phyloP scores from a whole-genome alignment of 2,888 invertebrate species.

The Agelastica alni region DNA sequence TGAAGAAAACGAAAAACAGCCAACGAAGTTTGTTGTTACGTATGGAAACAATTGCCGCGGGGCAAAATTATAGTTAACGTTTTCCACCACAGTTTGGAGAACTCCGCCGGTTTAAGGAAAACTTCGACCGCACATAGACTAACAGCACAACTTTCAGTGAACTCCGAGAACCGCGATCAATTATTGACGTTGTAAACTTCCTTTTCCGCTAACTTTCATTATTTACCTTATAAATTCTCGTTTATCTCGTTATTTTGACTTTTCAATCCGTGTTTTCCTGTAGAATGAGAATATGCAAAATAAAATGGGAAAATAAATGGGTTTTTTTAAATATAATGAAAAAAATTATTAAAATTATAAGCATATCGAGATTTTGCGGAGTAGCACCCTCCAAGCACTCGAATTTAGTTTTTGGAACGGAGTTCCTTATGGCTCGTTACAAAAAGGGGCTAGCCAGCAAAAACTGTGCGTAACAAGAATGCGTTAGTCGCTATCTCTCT shows the following conservation, averaged over 20 bases:
- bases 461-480: no score
- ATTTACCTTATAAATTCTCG: slow-evolving; percentile 13
- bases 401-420: no score
- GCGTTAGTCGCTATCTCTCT: no score
- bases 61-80: not conserved
- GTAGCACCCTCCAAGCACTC: no score
- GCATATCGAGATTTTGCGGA: no score
- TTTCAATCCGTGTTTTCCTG: not conserved
- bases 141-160: slow-evolving; percentile 13
- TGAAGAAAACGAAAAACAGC: no score
- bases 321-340: no score
- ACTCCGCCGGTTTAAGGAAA: slow-evolving; percentile 7
- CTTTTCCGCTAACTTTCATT: slow-evolving; percentile 5
- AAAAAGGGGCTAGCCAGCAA: no score
- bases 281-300: no score
- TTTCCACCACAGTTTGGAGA: slow-evolving; percentile 3
- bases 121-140: slow-evolving; percentile 5
- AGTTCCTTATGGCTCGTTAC: no score
- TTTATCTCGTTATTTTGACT: slow-evolving; percentile 8
- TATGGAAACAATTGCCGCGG: not conserved
- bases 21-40: not conserved
- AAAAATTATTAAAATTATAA: no score
- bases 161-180: slow-evolving; percentile 14
- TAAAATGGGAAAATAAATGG: no score
- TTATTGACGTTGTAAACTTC: slow-evolving; percentile 18